Base-by-base conservation (phyloP, 2,888 invertebrate species). In the Asteroscopus sphinx region DNA sequence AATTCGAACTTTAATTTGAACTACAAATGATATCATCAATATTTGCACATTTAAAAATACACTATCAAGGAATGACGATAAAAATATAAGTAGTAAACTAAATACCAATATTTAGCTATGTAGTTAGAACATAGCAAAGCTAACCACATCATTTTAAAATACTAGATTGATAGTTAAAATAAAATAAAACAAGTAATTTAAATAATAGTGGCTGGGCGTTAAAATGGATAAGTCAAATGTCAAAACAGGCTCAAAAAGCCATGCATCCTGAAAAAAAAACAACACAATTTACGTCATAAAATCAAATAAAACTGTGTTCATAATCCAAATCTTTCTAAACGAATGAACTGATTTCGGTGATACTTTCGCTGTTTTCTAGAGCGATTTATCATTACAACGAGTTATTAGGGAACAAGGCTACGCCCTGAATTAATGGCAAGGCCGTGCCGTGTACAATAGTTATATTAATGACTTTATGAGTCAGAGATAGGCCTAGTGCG, bases 311-410 rank as follows among this genome's bases (percentile, higher is more conserved):
- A 21, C 6, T 21, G 30, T 48, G 37, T 35, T 33, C 25, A 17
- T 12, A 26, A 25, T 1, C 7, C 21, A n/a, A 51, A 58, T 58
- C 55, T 41, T n/a, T 52, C 2, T 11, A 53, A 64, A 55, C 56
- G 45, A 48, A 63, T 58, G 33, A 67, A 49, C 59, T 15, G 13
- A 54, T 52, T 60, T 59, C 4, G 11, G 41, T 52, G 25, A 61
- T 15, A 73, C 69, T 73, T 51, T 65, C 68, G 28, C 61, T 49
- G 44, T 58, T 58, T 46, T 45, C n/a, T 48, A 65, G 33, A 65
- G 53, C 51, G 35, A 68, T 73, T 61, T 72, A 65, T 68, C 58
- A 56, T 54, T 9, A 49, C 33, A 17, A 5, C 25, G 17, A 28
- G 37, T 37, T 72, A 44, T 53, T 47, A 68, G 65, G 60, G 60